phyloP scores from a whole-genome alignment of 2,888 invertebrate genomes.

The Cryptocheilus praepositus region DNA sequence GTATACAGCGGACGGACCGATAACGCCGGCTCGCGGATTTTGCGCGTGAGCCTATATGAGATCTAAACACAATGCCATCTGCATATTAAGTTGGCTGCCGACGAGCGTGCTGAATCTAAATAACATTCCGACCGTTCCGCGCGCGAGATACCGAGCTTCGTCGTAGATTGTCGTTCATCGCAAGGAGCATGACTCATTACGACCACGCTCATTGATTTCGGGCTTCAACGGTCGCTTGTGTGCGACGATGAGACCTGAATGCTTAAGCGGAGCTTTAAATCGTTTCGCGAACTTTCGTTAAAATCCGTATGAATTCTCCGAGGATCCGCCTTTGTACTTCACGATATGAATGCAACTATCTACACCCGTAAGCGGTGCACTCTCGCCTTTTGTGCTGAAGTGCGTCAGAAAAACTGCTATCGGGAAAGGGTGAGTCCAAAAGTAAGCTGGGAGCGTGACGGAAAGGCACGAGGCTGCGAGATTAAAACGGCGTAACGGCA shows the following conservation, averaged over 20 bases:
- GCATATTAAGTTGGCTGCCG: slow-evolving; percentile 45
- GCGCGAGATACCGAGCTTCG: slow-evolving; percentile 11
- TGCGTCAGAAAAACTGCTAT: slow-evolving; percentile 1
- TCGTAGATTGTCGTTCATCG: slow-evolving; percentile 3
- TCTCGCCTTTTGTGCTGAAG: neutral
- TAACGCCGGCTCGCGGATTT: slow-evolving; percentile 29
- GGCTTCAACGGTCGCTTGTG: too few relatives aligned
- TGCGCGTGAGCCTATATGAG: slow-evolving; percentile 37
- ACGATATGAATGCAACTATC: too few relatives aligned
- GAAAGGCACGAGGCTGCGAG: neutral
- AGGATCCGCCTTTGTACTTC: too few relatives aligned
- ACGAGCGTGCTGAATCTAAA: slow-evolving; percentile 44
- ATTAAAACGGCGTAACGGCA: neutral
- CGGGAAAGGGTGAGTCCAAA: too few relatives aligned
- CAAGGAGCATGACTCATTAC: too few relatives aligned
- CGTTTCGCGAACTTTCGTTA: too few relatives aligned
- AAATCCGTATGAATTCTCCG: too few relatives aligned
- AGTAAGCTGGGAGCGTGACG: too few relatives aligned
- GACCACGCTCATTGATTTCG: neutral
- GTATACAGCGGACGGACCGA: neutral
- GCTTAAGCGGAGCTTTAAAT: too few relatives aligned
- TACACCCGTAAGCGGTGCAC: neutral
- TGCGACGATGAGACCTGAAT: too few relatives aligned
- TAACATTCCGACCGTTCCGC: slow-evolving; percentile 39
- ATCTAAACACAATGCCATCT: slow-evolving; percentile 45